Percentiles rank a stretch among this genome's conserved stretches.
phyloP scores from a whole-genome alignment of 2,797 vertebrate genomes.

The Enteromius paludinosus region DNA sequence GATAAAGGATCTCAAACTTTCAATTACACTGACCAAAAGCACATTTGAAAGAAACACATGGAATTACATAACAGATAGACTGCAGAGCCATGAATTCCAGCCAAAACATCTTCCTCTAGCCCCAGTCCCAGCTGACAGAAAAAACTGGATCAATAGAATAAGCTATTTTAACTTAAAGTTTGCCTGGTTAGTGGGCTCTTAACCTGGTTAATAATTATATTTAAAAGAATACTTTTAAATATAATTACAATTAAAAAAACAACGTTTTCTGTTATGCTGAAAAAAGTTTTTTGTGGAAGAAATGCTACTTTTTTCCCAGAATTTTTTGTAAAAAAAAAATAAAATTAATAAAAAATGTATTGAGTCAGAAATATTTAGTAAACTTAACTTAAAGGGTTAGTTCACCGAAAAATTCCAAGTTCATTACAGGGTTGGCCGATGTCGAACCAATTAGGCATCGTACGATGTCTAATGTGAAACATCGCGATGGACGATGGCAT shows the following conservation, averaged over 20 bases:
- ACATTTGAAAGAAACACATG: slow-evolving; percentile 1
- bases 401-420: too few species aligned
- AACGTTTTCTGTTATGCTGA: not conserved
- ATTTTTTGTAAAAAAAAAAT: not conserved
- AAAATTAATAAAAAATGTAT: not conserved
- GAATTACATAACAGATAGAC: slow-evolving; percentile 26
- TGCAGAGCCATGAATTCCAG: not conserved
- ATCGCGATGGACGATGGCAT: too few species aligned
- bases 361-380: not conserved
- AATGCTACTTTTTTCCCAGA: not conserved
- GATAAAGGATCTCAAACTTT: not conserved
- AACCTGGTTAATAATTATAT: too few species aligned
- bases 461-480: too few species aligned
- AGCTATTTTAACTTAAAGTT: not conserved
- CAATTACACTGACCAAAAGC: not conserved
- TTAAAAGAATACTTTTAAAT: not conserved
- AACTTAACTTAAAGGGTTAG: not conserved
- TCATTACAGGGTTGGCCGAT: too few species aligned
- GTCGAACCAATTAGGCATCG: too few species aligned
- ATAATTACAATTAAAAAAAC: not conserved
- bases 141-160: not conserved
- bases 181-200: not conserved
- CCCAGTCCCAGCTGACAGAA: not conserved
- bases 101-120: not conserved
- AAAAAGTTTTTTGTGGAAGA: not conserved